These are phyloP conservation scores for Uropsilus gracilis DNA, from an alignment of 2,113 vertebrate species.

Conservation along the genomic window DNA sequence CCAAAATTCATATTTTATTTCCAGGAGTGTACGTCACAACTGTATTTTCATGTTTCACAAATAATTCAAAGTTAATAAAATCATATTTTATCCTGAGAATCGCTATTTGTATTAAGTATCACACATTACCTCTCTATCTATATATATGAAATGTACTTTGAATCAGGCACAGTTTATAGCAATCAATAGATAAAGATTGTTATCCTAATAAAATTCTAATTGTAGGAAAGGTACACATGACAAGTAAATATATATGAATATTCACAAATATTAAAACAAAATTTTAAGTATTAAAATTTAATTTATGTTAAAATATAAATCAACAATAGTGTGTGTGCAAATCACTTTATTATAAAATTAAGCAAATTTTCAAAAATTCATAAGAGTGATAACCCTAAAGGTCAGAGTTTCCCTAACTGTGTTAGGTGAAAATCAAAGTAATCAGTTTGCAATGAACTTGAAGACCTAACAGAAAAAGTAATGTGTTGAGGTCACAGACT, in stretches of 20 bases:
- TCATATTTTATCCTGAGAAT: background rate
- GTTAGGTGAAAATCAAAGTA: background rate
- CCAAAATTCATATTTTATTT: background rate
- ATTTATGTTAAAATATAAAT: background rate
- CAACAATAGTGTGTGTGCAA: background rate
- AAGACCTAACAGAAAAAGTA: background rate
- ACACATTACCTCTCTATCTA: background rate
- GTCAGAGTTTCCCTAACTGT: accelerated
- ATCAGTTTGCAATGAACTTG: background rate
- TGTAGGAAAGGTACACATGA: background rate
- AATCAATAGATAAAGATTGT: background rate
- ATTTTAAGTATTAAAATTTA: too few species aligned
- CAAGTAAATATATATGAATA: background rate
- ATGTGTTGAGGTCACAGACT: background rate
- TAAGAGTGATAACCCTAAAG: too few species aligned
- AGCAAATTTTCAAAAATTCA: too few species aligned
- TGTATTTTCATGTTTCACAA: background rate
- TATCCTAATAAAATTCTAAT: background rate
- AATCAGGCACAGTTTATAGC: background rate
- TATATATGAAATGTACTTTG: background rate
- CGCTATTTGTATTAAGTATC: accelerated
- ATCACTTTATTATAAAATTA: background rate
- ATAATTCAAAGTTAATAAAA: background rate
- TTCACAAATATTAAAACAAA: background rate
- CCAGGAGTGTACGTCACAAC: accelerated